Evolutionary conservation across 2,888 invertebrate species (phyloP).

Genomic region (Caenorhabditis sulstoni): DNA sequence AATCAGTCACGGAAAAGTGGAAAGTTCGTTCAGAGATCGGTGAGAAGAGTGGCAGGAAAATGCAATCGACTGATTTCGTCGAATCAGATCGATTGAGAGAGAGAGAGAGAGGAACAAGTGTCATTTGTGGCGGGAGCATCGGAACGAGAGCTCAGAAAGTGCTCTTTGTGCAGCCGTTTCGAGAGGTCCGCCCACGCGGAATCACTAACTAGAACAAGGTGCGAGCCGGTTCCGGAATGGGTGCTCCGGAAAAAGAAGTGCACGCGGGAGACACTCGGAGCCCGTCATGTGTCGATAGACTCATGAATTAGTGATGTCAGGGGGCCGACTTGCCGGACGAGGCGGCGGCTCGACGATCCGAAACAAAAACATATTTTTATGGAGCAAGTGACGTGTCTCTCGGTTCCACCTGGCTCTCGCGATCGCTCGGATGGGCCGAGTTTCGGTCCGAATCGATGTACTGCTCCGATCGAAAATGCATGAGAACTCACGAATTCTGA

Average conservation of each 20-base stretch:
- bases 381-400: slow-evolving; percentile 11
- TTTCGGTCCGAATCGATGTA: neutral
- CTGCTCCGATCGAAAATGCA: slow-evolving; percentile 18
- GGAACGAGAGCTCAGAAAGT: neutral
- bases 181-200: neutral
- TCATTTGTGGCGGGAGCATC: neutral
- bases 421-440: neutral
- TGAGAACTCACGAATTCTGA: slow-evolving; percentile 18
- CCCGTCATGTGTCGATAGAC: slow-evolving; percentile 51
- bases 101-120: too few species aligned
- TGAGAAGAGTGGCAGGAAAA: too few species aligned
- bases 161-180: neutral
- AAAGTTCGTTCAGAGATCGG: too few species aligned
- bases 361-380: slow-evolving; percentile 32
- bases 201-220: neutral
- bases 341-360: neutral
- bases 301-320: slow-evolving; percentile 52
- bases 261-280: slow-evolving; percentile 21
- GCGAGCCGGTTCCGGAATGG: neutral
- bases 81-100: neutral
- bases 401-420: neutral
- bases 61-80: too few species aligned
- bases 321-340: neutral
- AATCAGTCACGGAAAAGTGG: too few species aligned
- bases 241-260: slow-evolving; percentile 20